Evolutionary conservation across 1,140 invertebrate species (phyloP), one percentile per base, ranked within the genome.

Genomic region (Drosophila orena): DNA sequence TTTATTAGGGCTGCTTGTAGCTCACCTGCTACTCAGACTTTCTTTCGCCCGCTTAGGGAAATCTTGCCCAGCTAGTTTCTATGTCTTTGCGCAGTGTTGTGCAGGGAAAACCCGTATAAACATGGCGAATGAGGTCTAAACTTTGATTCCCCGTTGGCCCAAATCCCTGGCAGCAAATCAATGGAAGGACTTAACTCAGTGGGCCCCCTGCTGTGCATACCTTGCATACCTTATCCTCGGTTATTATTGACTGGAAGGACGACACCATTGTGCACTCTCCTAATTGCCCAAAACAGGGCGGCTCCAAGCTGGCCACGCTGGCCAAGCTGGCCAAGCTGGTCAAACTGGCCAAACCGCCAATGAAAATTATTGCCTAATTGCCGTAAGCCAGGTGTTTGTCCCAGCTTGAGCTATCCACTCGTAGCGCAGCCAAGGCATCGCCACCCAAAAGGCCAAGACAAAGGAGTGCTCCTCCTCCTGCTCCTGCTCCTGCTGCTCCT

Each of bases 311-410:
- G 30, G 64, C 34, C 66, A 40, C n/a, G n/a, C n/a, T n/a, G n/a
- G n/a, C n/a, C n/a, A n/a, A n/a, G n/a, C n/a, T n/a, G n/a, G n/a
- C n/a, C n/a, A n/a, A n/a, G n/a, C n/a, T n/a, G n/a, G n/a, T n/a
- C n/a, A n/a, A 54, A 66, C 65, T 66, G 30, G 64, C 34, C 66
- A 40, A 68, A 70, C 40, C 11, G 60, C 35, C 62, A 70, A 70
- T 70, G 66, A 69, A 70, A 70, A 70, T 47, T 40, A 11, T 56
- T 70, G 66, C 42, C 49, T 70, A 70, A 70, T 70, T 56, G 62
- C 42, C 27, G 5, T 12, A 70, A 68, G 66, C 35, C 30, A 3
- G 6, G 1, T 20, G 43, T 22, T 4, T 46, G 43, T 22, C 59
- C 37, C 17, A 37, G 15, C 20, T 34, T 35, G 55, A 22, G 15